Evolutionary conservation across 2,888 invertebrate species (phyloP), one percentile per base, ranked within the genome.

Genomic region (Glaucopsyche alexis): DNA sequence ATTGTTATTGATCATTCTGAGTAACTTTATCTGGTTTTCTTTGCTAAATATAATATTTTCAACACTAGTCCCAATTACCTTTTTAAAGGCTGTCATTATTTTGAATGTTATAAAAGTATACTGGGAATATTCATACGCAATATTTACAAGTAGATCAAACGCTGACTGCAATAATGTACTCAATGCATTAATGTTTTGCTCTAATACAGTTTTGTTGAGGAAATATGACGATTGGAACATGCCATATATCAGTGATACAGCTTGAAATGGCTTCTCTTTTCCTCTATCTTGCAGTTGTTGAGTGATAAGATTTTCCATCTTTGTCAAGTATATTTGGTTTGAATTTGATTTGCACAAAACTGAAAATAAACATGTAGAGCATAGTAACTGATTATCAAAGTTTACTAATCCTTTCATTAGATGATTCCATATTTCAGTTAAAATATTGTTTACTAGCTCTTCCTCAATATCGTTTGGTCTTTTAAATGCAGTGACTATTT

Each of bases 1-100:
- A 80, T 95, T 95, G 70, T 94, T 93, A 79, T 93, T 94, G 8
- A 94, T 87, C 75, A 94, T 84, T 76, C 88, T 85, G 7, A 94
- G 83, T 55, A 95, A 78, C 77, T 83, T 87, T 9, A 86, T 81
- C 78, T 91, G 86, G 73, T 90, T 83, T n/a, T 81, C 77, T 72
- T 78, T 78, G 73, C 78, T 81, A 52, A 85, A 86, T 69, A 87
- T 80, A 47, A 77, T 75, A 5, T 82, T 77, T 75, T 88, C 81
- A 29, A 90, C 87, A 74, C 81, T 75, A 45, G 87, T 90, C 47
- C 86, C 86, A 74, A 81, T 79, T 1, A 91, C 83, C 81, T 88
- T 93, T 74, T 88, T 86, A 71, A 93, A 87, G 79, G 91, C 83
- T 65, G 86, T 84, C 11, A 94, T 83, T 73, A 89, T 88, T 84